Percentiles rank a stretch among this genome's conserved stretches.
These are phyloP conservation scores for Platyscapa corneri DNA, from an alignment of 1,140 invertebrate species.

Conservation along the genomic window DNA sequence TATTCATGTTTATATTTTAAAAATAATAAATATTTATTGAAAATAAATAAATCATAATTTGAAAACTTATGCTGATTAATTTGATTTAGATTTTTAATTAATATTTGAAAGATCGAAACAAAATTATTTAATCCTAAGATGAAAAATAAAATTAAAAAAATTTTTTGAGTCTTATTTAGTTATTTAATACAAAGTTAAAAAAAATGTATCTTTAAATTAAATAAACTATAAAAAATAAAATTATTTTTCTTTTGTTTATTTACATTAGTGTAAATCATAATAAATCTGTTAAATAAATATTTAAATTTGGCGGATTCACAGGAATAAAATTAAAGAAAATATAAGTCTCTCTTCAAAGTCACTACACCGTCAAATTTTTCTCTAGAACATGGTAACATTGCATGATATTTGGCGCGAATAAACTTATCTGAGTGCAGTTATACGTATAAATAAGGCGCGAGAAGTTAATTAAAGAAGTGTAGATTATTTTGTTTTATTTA, in stretches of 20 bases:
- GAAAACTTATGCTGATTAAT: no score
- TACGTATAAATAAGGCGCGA: slow-evolving; percentile 18
- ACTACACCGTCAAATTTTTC: neutral
- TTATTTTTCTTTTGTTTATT: neutral
- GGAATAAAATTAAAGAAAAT: neutral
- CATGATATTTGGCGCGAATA: slow-evolving; percentile 47
- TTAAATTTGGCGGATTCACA: neutral
- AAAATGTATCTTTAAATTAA: neutral
- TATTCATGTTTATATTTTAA: neutral
- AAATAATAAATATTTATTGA: no score
- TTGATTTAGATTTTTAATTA: slow-evolving; percentile 4
- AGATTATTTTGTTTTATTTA: neutral
- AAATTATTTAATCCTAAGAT: neutral
- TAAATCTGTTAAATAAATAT: neutral
- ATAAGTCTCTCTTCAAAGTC: neutral
- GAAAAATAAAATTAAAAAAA: neutral
- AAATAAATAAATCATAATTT: no score
- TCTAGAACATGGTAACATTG: slow-evolving; percentile 13
- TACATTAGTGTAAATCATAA: no score
- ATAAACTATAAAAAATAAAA: neutral
- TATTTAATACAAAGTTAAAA: neutral
- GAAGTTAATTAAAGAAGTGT: neutral
- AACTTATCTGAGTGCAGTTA: neutral
- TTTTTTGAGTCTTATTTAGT: neutral
- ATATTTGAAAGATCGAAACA: neutral